Conservation (phyloP, 2,113 vertebrate genomes). For the Rynchops niger region DNA sequence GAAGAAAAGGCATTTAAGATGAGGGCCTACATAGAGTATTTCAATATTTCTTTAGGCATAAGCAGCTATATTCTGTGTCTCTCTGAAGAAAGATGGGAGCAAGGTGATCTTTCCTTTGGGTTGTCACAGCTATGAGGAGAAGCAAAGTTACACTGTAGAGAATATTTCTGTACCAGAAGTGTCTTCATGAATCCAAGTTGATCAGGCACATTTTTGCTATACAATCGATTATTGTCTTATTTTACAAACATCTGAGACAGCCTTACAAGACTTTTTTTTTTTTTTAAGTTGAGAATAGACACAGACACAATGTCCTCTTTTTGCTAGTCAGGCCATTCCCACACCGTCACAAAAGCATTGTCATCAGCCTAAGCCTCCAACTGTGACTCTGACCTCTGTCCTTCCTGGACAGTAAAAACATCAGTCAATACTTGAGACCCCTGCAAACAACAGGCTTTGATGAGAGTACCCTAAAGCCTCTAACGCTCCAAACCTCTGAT, state of each 20-base stretch:
- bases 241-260: not conserved
- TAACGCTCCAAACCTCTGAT: not conserved
- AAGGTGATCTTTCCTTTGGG: not conserved
- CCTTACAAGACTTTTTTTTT: not conserved
- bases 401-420: conserved; percentile 28
- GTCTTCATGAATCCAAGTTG: not conserved
- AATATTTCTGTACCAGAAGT: not conserved
- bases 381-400: conserved; percentile 48
- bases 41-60: not conserved
- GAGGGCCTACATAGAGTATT: not conserved
- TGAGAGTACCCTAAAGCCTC: not conserved
- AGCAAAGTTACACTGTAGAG: not conserved
- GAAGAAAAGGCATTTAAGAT: not conserved
- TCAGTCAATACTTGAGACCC: conserved; percentile 20
- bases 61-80: not conserved
- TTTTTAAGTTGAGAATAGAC: not conserved
- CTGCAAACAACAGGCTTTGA: not conserved
- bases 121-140: not conserved
- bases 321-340: not conserved
- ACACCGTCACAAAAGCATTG: conserved; percentile 9
- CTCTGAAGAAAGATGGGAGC: not conserved
- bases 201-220: not conserved
- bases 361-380: conserved; percentile 2
- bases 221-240: not conserved
- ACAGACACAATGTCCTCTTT: not conserved